phyloP scores from a whole-genome alignment of 2,888 invertebrate species.

The Rosalia funebris region DNA sequence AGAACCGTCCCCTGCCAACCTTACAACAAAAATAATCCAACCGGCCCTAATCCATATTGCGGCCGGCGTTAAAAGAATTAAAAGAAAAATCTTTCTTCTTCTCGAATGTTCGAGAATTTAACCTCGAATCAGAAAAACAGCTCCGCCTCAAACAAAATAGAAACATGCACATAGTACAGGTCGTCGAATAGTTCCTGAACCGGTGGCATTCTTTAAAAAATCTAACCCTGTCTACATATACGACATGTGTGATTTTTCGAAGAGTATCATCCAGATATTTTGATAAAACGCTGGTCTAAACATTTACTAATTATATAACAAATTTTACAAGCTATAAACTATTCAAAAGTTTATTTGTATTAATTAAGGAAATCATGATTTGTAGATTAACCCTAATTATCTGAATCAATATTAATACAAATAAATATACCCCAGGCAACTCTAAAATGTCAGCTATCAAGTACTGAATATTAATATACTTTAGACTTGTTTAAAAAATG shows the following conservation, averaged over 20 bases:
- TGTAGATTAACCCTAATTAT: no score
- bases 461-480: no score
- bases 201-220: no score
- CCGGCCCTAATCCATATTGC: not conserved
- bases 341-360: no score
- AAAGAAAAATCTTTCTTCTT: not conserved
- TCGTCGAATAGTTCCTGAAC: no score
- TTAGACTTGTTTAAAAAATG: no score
- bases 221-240: no score
- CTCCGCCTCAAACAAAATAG: not conserved
- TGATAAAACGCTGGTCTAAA: constrained; percentile 8
- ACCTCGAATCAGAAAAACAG: no score
- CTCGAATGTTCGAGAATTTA: not conserved
- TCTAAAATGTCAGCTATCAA: not conserved
- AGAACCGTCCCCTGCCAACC: not conserved
- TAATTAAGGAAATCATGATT: no score
- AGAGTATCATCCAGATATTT: no score
- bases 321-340: constrained; percentile 1
- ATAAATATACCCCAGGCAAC: constrained; percentile 10
- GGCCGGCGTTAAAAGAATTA: not conserved
- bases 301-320: not conserved
- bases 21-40: not conserved
- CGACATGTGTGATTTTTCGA: no score
- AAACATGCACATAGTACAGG: no score
- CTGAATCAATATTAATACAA: constrained; percentile 13